phyloP scores from a whole-genome alignment of 2,888 invertebrate genomes.

The Seira musarum region DNA sequence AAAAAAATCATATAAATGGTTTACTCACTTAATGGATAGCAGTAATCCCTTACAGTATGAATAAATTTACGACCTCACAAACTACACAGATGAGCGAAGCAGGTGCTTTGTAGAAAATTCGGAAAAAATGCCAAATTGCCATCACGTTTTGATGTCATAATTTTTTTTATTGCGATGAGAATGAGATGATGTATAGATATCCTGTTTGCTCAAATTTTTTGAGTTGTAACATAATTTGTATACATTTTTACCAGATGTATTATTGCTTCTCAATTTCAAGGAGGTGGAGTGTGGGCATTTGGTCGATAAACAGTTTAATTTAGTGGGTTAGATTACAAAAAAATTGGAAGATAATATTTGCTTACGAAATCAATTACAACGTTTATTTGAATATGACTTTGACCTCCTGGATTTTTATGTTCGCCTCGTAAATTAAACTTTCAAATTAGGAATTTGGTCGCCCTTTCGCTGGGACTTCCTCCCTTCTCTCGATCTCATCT shows the following conservation, averaged over 20 bases:
- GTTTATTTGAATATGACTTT: no score
- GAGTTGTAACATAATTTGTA: constrained; percentile 1
- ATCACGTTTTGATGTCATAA: constrained; percentile 3
- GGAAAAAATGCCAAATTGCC: constrained; percentile 9
- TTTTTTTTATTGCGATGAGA: constrained; percentile 1
- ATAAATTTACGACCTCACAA: no score
- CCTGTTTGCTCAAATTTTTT: constrained; percentile 1
- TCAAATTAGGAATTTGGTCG: no score
- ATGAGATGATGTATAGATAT: constrained; percentile 5
- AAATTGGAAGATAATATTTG: constrained; percentile 3
- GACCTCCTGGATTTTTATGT: no score
- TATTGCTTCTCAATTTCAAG: not conserved
- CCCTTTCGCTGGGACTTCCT: no score
- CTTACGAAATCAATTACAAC: not conserved
- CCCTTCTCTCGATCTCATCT: no score
- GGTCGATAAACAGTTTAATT: constrained; percentile 8
- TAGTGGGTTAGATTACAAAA: not conserved
- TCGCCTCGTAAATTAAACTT: no score
- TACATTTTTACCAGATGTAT: not conserved
- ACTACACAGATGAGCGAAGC: not conserved
- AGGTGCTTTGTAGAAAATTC: constrained; percentile 1
- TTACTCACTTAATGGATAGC: not conserved
- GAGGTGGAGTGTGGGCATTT: not conserved
- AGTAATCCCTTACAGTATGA: not conserved
- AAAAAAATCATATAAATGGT: no score